Evolutionary conservation across 2,888 invertebrate genomes (phyloP).

Genomic region (Halictus quadricinctus): DNA sequence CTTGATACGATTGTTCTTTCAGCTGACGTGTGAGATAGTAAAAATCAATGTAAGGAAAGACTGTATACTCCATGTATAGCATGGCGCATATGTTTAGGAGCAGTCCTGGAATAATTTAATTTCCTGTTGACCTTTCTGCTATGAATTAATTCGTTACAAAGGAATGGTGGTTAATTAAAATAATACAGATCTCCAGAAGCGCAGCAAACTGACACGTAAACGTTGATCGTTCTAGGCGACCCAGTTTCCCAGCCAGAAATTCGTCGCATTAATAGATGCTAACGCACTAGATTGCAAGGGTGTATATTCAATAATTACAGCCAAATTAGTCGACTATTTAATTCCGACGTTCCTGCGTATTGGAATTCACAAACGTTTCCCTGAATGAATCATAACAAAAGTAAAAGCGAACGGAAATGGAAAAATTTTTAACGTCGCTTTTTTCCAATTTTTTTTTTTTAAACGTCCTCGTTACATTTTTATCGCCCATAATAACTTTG

Average conservation of each 20-base stretch:
- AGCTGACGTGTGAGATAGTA: background rate
- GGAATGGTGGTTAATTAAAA: background rate
- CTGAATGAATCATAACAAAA: background rate
- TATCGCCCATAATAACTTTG: background rate
- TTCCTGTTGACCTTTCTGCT: background rate
- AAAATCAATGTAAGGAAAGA: background rate
- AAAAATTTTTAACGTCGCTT: background rate
- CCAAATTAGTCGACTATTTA: background rate
- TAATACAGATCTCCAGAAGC: background rate
- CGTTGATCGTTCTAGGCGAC: constrained; percentile 16
- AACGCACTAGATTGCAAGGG: background rate
- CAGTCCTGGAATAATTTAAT: background rate
- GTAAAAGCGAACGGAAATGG: background rate
- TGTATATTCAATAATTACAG: background rate
- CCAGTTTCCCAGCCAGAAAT: constrained; percentile 7
- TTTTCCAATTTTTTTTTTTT: background rate
- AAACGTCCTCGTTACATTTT: background rate
- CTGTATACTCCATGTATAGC: background rate
- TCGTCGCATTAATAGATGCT: constrained; percentile 5
- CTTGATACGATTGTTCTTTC: background rate
- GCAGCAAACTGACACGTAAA: background rate
- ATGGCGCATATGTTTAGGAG: background rate
- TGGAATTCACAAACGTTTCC: background rate
- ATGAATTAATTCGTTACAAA: background rate
- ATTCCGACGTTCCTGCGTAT: background rate